Conservation (phyloP, 2,113 vertebrate species). For the Arenaria interpres region DNA sequence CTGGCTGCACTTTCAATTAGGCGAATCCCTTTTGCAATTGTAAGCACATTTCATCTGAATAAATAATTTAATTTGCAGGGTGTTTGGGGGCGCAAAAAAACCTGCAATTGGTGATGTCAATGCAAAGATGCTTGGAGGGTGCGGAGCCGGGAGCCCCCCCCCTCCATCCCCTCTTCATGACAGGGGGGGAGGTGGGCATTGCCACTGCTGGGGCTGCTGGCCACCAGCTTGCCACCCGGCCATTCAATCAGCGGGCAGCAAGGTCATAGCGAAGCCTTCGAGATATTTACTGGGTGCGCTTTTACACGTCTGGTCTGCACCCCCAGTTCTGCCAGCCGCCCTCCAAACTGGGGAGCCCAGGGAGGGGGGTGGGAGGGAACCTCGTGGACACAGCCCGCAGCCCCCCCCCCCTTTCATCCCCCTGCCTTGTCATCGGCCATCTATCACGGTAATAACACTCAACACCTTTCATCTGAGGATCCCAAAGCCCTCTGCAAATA, state of each 20-base stretch:
- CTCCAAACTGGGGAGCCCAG: too few relatives aligned
- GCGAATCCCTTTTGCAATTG: not conserved
- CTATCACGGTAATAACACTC: fast-evolving
- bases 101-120: fast-evolving
- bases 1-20: conserved; percentile 47
- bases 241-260: not conserved
- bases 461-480: not conserved
- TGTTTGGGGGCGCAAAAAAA: not conserved
- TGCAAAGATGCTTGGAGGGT: not conserved
- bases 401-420: not conserved
- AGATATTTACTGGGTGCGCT: too few relatives aligned
- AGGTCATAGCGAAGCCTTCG: fast-evolving
- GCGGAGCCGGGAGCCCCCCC: not conserved
- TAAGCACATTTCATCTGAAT: conserved; percentile 14
- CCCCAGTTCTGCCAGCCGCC: not conserved
- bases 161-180: not conserved
- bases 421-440: fast-evolving
- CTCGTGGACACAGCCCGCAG: fast-evolving
- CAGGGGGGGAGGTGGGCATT: fast-evolving
- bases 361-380: fast-evolving
- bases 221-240: fast-evolving
- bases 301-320: fast-evolving
- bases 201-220: fast-evolving
- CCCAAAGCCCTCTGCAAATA: not conserved
- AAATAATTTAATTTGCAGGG: not conserved